These are phyloP conservation scores for Myotis myotis DNA, from an alignment of 2,797 vertebrate genomes.

Conservation along the genomic window DNA sequence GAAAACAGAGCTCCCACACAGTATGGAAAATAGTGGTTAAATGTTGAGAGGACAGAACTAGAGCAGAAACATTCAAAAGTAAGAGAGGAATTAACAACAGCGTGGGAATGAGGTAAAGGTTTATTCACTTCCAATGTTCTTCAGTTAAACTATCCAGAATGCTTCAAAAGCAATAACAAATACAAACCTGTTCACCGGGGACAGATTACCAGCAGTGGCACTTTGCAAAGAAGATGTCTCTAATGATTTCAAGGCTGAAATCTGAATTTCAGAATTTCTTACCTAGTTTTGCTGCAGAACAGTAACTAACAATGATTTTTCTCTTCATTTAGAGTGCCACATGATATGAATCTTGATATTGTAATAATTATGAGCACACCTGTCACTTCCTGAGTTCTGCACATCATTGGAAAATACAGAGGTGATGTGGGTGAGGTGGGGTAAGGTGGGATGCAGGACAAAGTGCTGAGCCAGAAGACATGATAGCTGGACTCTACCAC, in stretches of 20 bases:
- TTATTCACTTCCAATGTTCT: background rate
- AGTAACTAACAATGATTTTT: conserved; percentile 6
- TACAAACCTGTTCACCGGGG: background rate
- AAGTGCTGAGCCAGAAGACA: background rate
- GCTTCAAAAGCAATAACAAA: background rate
- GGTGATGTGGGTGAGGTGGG: background rate
- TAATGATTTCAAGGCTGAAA: background rate
- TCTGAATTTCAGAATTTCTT: conserved; percentile 3
- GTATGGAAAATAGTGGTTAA: background rate
- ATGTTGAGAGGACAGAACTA: background rate
- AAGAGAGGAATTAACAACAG: background rate
- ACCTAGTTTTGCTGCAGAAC: background rate
- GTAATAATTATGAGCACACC: background rate
- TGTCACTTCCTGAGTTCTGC: background rate
- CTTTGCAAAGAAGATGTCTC: background rate
- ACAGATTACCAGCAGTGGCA: background rate
- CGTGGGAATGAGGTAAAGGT: background rate
- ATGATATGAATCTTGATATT: background rate
- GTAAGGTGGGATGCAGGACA: background rate
- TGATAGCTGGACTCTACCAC: background rate
- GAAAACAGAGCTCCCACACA: background rate
- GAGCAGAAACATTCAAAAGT: background rate
- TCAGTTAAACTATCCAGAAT: background rate
- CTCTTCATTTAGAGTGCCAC: background rate
- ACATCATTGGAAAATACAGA: background rate